phyloP scores from a whole-genome alignment of 2,113 vertebrate genomes.

The Nanorana parkeri region DNA sequence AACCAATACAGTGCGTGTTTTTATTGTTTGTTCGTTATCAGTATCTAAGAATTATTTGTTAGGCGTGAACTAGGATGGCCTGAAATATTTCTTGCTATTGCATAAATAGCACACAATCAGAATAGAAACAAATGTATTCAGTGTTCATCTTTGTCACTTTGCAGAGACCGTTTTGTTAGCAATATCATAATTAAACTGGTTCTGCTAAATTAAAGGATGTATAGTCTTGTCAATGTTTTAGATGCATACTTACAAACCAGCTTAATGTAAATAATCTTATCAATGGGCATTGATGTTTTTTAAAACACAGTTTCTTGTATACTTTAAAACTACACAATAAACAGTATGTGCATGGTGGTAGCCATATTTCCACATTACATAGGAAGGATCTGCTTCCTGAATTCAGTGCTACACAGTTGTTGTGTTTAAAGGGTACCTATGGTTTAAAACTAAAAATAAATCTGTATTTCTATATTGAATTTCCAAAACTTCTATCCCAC shows the following conservation, averaged over 20 bases:
- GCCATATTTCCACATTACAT: background rate
- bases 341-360: too few relatives aligned
- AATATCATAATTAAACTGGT: background rate
- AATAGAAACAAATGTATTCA: constrained; percentile 5
- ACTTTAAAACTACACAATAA: too few relatives aligned
- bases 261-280: too few relatives aligned
- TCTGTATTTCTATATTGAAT: too few relatives aligned
- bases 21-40: background rate
- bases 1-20: background rate
- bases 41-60: background rate
- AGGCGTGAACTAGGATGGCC: background rate
- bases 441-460: too few relatives aligned
- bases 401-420: too few relatives aligned
- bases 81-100: background rate
- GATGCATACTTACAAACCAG: too few relatives aligned
- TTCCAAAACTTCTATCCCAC: too few relatives aligned
- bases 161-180: background rate
- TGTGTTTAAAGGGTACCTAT: too few relatives aligned
- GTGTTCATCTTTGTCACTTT: background rate
- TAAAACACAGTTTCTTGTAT: background rate
- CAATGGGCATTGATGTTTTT: too few relatives aligned
- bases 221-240: too few relatives aligned
- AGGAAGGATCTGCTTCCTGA: too few relatives aligned
- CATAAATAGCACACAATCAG: background rate
- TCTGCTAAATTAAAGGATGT: background rate